phyloP scores from a whole-genome alignment of 2,797 vertebrate species.

The Aulostomus chinensis region DNA sequence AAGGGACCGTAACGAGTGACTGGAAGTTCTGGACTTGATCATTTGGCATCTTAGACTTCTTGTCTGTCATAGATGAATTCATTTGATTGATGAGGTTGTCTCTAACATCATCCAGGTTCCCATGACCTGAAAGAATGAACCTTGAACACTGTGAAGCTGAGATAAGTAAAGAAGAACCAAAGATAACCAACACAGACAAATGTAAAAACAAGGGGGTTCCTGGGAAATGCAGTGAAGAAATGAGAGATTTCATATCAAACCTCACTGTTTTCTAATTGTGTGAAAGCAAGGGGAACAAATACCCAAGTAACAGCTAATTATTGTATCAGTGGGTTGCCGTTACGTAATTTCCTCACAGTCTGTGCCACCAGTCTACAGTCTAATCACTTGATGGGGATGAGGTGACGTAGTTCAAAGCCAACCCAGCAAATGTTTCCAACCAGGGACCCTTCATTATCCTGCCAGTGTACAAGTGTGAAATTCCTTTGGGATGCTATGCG shows the following conservation, averaged over 20 bases:
- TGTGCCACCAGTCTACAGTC: conserved; percentile 22
- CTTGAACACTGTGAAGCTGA: conserved; percentile 13
- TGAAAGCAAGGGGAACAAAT: not conserved
- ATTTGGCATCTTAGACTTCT: conserved; percentile 19
- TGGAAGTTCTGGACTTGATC: conserved; percentile 31
- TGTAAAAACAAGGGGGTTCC: not conserved
- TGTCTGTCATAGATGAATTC: not conserved
- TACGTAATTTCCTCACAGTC: conserved; percentile 27
- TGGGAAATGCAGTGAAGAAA: not conserved
- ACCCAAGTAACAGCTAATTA: conserved; percentile 13
- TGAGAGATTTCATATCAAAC: conserved; percentile 5
- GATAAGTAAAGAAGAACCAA: not conserved
- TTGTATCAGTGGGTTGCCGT: conserved; percentile 12
- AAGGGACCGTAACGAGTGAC: conserved; percentile 38
- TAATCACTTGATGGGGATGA: conserved; percentile 33
- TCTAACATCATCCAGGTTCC: conserved; percentile 20
- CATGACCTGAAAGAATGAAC: conserved; percentile 9
- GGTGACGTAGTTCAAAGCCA: conserved; percentile 50
- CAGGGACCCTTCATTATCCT: conserved; percentile 50
- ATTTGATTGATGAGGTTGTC: conserved; percentile 19
- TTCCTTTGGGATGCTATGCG: conserved; percentile 47
- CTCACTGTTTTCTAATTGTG: conserved; percentile 21
- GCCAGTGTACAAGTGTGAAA: conserved; percentile 40
- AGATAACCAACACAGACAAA: not conserved
- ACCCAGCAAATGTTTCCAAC: conserved; percentile 43